These are phyloP conservation scores for Dolichotis patagonum DNA, from an alignment of 2,113 vertebrate species.

Conservation along the genomic window DNA sequence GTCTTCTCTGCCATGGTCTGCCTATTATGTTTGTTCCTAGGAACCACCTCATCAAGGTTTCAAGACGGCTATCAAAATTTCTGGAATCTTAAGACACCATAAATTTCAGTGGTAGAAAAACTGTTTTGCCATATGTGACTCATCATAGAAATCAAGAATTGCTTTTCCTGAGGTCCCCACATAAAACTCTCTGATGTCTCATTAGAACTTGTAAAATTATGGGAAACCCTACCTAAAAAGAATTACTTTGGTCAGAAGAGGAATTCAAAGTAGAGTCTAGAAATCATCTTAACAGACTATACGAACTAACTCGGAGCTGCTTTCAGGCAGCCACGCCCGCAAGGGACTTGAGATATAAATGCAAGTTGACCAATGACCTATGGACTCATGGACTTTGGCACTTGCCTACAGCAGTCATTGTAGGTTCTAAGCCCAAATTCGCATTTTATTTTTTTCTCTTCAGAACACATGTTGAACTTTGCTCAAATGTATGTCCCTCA, in stretches of 20 bases:
- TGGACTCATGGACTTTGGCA: not conserved
- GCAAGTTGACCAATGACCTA: not conserved
- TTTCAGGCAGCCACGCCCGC: not conserved
- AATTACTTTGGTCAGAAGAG: not conserved
- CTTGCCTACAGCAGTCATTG: not conserved
- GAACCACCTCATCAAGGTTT: not conserved
- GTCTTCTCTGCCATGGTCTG: not conserved
- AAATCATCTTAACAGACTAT: not conserved
- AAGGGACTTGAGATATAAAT: not conserved
- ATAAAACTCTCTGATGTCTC: not conserved
- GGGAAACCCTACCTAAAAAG: not conserved
- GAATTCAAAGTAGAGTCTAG: not conserved
- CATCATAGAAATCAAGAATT: slow-evolving; percentile 42
- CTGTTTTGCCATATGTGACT: not conserved
- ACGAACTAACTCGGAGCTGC: not conserved
- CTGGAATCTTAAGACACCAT: not conserved
- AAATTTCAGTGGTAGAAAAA: not conserved
- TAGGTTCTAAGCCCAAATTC: not conserved
- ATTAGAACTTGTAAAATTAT: not conserved
- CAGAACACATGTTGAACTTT: not conserved
- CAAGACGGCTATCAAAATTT: not conserved
- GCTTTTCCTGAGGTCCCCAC: not conserved
- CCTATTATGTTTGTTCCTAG: not conserved
- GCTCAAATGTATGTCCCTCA: not conserved
- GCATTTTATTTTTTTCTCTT: not conserved